phyloP scores from a whole-genome alignment of 2,113 vertebrate genomes.

The Thunnus thynnus region DNA sequence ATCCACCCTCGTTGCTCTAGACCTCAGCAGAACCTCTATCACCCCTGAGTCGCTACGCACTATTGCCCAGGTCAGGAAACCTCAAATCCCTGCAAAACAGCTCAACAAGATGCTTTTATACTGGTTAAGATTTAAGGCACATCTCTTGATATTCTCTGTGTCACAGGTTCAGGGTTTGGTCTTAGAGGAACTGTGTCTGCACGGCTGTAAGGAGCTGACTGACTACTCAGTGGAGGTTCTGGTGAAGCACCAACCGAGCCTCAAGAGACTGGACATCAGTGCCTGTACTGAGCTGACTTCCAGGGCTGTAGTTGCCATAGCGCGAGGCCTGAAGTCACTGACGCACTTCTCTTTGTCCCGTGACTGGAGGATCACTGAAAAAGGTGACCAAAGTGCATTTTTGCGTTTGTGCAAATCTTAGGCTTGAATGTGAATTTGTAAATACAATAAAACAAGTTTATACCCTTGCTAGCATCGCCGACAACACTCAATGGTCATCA shows the following conservation, averaged over 20 bases:
- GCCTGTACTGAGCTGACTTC: slow-evolving; percentile 87
- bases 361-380: slow-evolving; percentile 85
- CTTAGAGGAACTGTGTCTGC: slow-evolving; percentile 84
- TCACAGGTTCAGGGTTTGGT: slow-evolving; percentile 78
- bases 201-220: slow-evolving; percentile 86
- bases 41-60: slow-evolving; percentile 82
- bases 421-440: not conserved
- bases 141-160: not conserved
- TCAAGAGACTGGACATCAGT: slow-evolving; percentile 86
- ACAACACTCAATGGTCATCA: not conserved
- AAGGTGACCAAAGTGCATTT: slow-evolving; percentile 38
- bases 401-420: not conserved
- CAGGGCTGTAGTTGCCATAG: slow-evolving; percentile 78
- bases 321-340: slow-evolving; percentile 75
- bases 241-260: slow-evolving; percentile 83
- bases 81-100: slow-evolving; percentile 5
- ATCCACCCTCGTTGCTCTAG: slow-evolving; percentile 77
- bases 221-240: slow-evolving; percentile 85
- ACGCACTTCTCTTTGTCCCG: slow-evolving; percentile 78
- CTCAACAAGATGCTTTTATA: not conserved
- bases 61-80: slow-evolving; percentile 78
- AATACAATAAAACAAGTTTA: not conserved
- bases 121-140: not conserved
- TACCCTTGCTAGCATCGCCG: not conserved
- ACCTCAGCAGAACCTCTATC: slow-evolving; percentile 88